phyloP scores from a whole-genome alignment of 2,888 invertebrate genomes.

The Exocentrus adspersus region DNA sequence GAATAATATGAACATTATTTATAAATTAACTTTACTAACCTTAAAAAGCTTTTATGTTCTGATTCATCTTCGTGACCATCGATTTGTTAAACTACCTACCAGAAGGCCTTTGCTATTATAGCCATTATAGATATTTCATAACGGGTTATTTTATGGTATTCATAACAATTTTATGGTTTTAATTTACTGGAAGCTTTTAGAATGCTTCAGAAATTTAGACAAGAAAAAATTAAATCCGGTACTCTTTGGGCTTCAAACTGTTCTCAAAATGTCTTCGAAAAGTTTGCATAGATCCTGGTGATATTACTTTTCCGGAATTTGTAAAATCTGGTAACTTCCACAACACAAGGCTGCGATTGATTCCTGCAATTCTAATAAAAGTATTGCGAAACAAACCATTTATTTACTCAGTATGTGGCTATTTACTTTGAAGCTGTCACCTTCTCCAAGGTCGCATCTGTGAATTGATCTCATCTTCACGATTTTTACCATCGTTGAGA shows the following conservation, averaged over 20 bases:
- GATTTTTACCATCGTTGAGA: background rate
- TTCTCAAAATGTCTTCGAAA: too few relatives aligned
- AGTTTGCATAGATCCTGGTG: too few relatives aligned
- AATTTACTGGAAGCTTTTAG: too few relatives aligned
- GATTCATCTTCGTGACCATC: too few relatives aligned
- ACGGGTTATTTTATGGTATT: too few relatives aligned
- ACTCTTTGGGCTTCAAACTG: too few relatives aligned
- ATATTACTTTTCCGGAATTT: too few relatives aligned
- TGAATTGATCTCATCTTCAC: constrained; percentile 4
- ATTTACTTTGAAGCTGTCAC: background rate
- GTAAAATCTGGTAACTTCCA: too few relatives aligned
- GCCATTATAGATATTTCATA: background rate
- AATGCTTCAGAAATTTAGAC: too few relatives aligned
- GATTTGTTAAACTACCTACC: background rate
- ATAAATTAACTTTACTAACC: background rate
- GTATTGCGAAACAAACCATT: background rate
- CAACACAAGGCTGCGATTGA: background rate
- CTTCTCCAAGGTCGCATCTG: background rate
- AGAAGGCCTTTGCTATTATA: background rate
- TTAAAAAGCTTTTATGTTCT: background rate
- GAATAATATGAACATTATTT: background rate
- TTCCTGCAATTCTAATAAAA: background rate
- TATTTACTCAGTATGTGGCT: background rate
- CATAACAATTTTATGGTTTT: too few relatives aligned
- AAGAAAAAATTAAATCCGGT: too few relatives aligned